Evolutionary conservation across 2,797 vertebrate species (phyloP), one percentile per base, ranked within the genome.

Genomic region (Rhynchonycteris naso): DNA sequence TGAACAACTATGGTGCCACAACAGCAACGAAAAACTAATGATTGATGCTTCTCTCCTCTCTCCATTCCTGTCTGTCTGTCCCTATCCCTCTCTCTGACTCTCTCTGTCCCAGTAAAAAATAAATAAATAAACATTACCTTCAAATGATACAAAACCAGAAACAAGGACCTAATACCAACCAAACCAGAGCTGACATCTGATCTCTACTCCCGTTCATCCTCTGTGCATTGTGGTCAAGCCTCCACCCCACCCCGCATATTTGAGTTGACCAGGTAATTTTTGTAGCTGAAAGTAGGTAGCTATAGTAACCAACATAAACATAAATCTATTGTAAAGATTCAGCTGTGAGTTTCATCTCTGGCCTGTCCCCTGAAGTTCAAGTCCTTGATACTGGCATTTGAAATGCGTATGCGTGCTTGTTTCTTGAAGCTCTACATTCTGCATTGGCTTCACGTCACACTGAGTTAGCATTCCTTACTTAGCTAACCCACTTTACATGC

Each of bases 61-160:
- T n/a, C n/a, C n/a, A n/a, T n/a, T n/a, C n/a, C n/a, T n/a, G n/a
- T n/a, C n/a, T n/a, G n/a, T n/a, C n/a, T n/a, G n/a, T n/a, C n/a
- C n/a, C n/a, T n/a, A n/a, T n/a, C n/a, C n/a, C n/a, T n/a, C n/a
- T n/a, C n/a, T n/a, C n/a, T n/a, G n/a, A n/a, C n/a, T n/a, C n/a
- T n/a, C n/a, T n/a, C n/a, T n/a, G n/a, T n/a, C n/a, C n/a, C n/a
- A n/a, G n/a, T n/a, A n/a, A n/a, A n/a, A n/a, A n/a, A n/a, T n/a
- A n/a, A n/a, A n/a, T n/a, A n/a, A n/a, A n/a, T n/a, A n/a, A n/a
- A n/a, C n/a, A n/a, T n/a, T n/a, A n/a, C n/a, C n/a, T n/a, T n/a
- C n/a, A n/a, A 84, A 30, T 61, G 26, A 18, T 90, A 38, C 22
- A 81, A 88, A 88, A 78, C 33, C 4, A 93, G 82, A 89, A 85